Evolutionary conservation across 2,113 vertebrate species (phyloP), one percentile per base, ranked within the genome.

Genomic region (Pungitius pungitius): DNA sequence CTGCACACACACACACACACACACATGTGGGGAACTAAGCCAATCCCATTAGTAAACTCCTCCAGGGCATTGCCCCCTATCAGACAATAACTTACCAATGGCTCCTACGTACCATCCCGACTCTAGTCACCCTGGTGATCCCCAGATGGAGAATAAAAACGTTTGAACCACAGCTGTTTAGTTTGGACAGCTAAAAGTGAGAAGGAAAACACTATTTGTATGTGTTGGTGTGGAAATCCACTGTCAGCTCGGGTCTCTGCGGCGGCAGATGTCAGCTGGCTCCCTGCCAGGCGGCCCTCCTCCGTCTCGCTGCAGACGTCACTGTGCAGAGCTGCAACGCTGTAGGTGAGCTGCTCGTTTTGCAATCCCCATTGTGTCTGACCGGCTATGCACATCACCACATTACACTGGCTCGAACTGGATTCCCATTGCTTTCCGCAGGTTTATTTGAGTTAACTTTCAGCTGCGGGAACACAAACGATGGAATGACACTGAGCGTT

Each of bases 61-160:
- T 94, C 78, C 82, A 75, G 85, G 88, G 85, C 63, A 84, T 85
- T 81, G 26, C 0, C 61, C 82, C 65, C 85, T 80, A 91, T 93
- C 90, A 94, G 85, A 89, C 89, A 92, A 91, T 94, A 91, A 93
- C 85, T 91, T 90, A 91, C 63, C 86, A 91, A 88, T 86, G 80
- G 88, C 83, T 94, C 81, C 70, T 87, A 88, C 69, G 78, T 83
- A 92, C 92, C 91, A 91, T 76, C 79, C 88, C 83, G 67, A 63
- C 81, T 79, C 64, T 85, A 76, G 74, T 73, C 84, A 56, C 83
- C 87, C 72, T 77, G 27, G 12, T 64, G 43, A 47, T 39, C 24
- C 18, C 42, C 37, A 60, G 37, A 24, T 33, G 65, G 39, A 71
- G 0, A 30, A 76, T 37, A 33, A 43, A 69, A 33, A 69, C 0